These are phyloP conservation scores for Chaenodraco wilsoni DNA, from an alignment of 2,797 vertebrate genomes.

Conservation along the genomic window DNA sequence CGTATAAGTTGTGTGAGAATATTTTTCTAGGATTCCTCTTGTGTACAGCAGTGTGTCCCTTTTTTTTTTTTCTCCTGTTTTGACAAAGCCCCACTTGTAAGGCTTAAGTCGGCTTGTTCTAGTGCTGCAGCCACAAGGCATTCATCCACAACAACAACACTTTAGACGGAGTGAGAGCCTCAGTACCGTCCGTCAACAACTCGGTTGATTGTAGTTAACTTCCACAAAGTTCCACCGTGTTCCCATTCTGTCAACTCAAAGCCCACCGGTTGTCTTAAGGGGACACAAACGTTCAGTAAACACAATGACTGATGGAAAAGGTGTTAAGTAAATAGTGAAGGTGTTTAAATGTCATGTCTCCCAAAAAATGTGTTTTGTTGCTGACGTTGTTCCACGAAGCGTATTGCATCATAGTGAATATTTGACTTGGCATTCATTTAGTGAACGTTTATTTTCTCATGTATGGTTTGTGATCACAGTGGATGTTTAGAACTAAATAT, in stretches of 20 bases:
- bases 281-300: slow-evolving; percentile 8
- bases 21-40: slow-evolving; percentile 14
- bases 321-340: neutral
- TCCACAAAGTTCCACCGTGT: neutral
- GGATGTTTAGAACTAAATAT: slow-evolving; percentile 44
- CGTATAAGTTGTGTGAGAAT: neutral
- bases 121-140: neutral
- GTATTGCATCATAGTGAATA: neutral
- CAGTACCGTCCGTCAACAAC: slow-evolving; percentile 12
- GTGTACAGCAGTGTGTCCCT: neutral
- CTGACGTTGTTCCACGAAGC: neutral
- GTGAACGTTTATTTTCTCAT: neutral
- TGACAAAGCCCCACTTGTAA: slow-evolving; percentile 33
- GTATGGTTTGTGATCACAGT: slow-evolving; percentile 16
- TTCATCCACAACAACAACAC: slow-evolving; percentile 5
- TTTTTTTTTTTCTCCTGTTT: neutral
- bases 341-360: neutral
- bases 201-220: slow-evolving; percentile 18
- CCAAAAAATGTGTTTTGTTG: neutral
- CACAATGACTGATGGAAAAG: neutral
- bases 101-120: slow-evolving; percentile 6
- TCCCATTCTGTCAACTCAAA: slow-evolving; percentile 26
- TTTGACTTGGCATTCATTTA: neutral
- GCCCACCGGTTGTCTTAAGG: slow-evolving; percentile 18
- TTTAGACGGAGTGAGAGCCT: slow-evolving; percentile 1